These are phyloP conservation scores for Trachops cirrhosus DNA, from an alignment of 2,797 vertebrate species.

Conservation along the genomic window DNA sequence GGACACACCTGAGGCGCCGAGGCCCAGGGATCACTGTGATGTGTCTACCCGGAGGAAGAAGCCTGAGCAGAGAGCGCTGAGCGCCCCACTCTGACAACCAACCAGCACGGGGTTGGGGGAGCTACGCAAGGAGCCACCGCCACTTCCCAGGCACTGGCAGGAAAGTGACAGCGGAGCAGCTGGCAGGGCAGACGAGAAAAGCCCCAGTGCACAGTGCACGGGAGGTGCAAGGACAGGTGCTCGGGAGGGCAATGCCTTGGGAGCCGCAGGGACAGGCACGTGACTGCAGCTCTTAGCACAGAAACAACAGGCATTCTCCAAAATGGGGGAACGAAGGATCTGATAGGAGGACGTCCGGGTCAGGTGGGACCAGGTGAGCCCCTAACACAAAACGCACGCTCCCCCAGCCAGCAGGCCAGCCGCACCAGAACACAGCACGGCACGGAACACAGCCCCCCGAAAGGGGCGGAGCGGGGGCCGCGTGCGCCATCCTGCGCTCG, in stretches of 20 bases:
- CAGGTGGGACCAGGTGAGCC: background rate
- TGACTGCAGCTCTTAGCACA: accelerated
- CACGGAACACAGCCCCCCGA: background rate
- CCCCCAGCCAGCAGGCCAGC: background rate
- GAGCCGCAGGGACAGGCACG: background rate
- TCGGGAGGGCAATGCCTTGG: accelerated
- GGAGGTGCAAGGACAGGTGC: background rate
- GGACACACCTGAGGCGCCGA: background rate
- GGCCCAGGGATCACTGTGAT: background rate
- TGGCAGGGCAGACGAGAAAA: background rate
- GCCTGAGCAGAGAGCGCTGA: background rate
- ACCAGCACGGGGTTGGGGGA: no score
- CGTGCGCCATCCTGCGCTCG: accelerated
- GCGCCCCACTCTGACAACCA: background rate
- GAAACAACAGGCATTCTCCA: background rate
- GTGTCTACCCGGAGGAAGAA: background rate
- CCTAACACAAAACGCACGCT: no score
- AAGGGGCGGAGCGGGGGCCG: background rate
- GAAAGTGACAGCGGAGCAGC: background rate
- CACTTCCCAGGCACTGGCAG: background rate
- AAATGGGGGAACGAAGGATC: background rate
- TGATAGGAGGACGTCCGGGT: accelerated
- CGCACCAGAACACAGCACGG: background rate
- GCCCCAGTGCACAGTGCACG: no score
- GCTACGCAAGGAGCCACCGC: background rate